These are phyloP conservation scores for Eristalis pertinax DNA, from an alignment of 2,888 invertebrate species.

Conservation along the genomic window DNA sequence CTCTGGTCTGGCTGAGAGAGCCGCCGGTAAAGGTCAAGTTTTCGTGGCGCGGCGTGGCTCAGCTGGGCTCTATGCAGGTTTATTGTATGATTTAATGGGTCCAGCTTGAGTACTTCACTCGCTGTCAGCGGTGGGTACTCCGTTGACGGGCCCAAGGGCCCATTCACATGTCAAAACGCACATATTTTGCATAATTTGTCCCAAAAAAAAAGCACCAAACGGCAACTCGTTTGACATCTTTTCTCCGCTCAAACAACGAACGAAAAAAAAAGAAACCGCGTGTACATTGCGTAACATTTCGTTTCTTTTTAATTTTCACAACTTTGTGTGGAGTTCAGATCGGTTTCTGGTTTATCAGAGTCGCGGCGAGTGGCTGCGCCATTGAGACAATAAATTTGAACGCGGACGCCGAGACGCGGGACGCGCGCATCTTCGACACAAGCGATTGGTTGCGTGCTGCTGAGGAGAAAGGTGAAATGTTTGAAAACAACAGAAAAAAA, in stretches of 20 bases:
- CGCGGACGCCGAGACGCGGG: neutral
- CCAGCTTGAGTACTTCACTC: neutral
- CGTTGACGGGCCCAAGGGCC: neutral
- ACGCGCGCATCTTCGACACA: neutral
- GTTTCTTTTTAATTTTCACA: neutral
- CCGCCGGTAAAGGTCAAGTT: slow-evolving; percentile 3
- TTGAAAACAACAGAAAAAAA: neutral
- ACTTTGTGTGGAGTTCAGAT: neutral
- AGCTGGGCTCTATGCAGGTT: neutral
- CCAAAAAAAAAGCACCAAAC: slow-evolving; percentile 6
- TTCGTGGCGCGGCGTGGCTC: neutral
- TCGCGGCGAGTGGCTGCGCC: too few species aligned
- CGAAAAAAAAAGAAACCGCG: neutral
- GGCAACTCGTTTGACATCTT: neutral
- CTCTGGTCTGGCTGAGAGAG: neutral
- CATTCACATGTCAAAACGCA: neutral
- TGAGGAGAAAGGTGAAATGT: slow-evolving; percentile 12
- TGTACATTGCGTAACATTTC: neutral
- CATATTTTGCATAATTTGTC: slow-evolving; percentile 53
- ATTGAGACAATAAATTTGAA: neutral
- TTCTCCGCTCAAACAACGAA: neutral
- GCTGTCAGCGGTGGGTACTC: neutral
- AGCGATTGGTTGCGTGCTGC: neutral
- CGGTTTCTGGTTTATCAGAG: neutral
- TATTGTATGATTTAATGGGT: neutral